Evolutionary conservation across 2,113 vertebrate species (phyloP).

Genomic region (Camelus bactrianus): DNA sequence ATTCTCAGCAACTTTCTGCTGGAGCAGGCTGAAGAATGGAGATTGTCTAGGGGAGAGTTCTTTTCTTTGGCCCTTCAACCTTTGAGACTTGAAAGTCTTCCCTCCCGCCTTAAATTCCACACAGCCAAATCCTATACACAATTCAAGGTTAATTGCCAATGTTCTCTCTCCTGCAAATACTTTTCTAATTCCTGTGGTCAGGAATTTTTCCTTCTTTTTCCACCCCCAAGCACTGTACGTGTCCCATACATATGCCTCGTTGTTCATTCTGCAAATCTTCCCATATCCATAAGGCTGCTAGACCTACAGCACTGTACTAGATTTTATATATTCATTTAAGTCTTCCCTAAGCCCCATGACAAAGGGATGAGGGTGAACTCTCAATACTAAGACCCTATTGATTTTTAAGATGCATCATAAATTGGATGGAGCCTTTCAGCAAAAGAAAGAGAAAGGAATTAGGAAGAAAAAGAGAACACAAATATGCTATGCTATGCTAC

Average conservation of each 20-base stretch:
- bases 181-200: neutral
- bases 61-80: neutral
- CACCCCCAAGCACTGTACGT: neutral
- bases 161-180: slow-evolving; percentile 18
- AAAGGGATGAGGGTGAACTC: neutral
- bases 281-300: neutral
- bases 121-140: neutral
- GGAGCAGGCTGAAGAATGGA: neutral
- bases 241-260: accelerated
- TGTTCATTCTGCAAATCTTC: neutral
- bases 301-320: neutral
- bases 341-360: neutral
- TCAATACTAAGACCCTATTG: neutral
- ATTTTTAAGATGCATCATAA: slow-evolving; percentile 23
- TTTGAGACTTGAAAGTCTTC: slow-evolving; percentile 36
- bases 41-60: neutral
- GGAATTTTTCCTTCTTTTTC: neutral
- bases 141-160: neutral
- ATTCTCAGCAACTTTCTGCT: neutral
- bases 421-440: neutral
- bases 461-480: neutral
- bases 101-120: neutral
- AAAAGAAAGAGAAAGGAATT: neutral
- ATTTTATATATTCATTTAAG: neutral
- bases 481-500: neutral